Conservation (phyloP, 2,888 invertebrate genomes). For the Eretmocerus hayati region DNA sequence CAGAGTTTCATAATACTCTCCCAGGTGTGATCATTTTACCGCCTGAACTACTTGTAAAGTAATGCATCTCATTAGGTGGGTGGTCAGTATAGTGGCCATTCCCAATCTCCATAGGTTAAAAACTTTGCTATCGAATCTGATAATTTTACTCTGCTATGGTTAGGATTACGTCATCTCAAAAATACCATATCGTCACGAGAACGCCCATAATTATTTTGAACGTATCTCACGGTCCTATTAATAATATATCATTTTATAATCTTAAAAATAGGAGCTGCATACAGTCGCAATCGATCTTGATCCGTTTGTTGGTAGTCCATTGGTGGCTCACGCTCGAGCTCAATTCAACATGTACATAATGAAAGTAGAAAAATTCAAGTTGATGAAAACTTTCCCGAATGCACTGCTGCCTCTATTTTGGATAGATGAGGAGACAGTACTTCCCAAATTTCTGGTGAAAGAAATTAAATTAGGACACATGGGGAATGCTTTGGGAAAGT, state of each 20-base stretch:
- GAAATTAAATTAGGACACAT: constrained; percentile 27
- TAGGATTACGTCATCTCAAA: no score
- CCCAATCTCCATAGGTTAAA: no score
- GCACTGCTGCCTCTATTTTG: constrained; percentile 69
- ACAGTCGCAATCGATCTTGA: constrained; percentile 72
- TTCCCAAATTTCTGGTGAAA: constrained; percentile 31
- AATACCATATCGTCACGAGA: no score
- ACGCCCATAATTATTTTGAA: no score
- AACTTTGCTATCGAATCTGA: no score
- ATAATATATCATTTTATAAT: not conserved
- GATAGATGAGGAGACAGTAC: constrained; percentile 63
- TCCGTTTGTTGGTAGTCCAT: constrained; percentile 67
- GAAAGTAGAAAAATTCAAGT: constrained; percentile 57
- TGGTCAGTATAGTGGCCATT: no score
- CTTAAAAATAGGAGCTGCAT: constrained; percentile 54
- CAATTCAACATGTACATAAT: constrained; percentile 67
- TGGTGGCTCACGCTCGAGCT: constrained; percentile 64
- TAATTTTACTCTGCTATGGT: no score
- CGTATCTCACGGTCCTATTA: not conserved
- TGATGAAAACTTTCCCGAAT: constrained; percentile 59
- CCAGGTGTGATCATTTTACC: no score
- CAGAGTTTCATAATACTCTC: no score
- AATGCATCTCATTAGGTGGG: no score
- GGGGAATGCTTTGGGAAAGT: constrained; percentile 24
- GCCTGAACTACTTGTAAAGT: no score